Conservation (phyloP, 2,888 invertebrate species). For the Dasysyrphus tricinctus region DNA sequence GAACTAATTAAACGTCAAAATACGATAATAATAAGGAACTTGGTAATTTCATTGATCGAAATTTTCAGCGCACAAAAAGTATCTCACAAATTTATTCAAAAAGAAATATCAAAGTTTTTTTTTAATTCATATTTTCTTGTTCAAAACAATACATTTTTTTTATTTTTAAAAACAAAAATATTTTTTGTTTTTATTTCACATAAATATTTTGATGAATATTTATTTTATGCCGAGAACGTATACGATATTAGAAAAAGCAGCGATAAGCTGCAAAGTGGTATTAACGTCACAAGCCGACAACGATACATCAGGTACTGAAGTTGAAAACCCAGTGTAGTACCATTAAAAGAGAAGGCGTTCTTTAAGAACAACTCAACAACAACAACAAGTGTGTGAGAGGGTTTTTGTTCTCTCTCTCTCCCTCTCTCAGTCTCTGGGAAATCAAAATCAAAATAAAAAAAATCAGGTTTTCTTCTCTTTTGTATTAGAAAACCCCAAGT, state of each 20-base stretch:
- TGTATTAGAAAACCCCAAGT: slow-evolving; percentile 20
- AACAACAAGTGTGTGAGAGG: slow-evolving; percentile 65
- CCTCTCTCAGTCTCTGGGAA: slow-evolving; percentile 13
- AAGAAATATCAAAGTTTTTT: not conserved
- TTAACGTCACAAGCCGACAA: slow-evolving; percentile 66
- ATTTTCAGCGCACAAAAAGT: slow-evolving; percentile 37
- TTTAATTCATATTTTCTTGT: not conserved
- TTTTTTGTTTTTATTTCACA: slow-evolving; percentile 13
- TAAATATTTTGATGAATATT: slow-evolving; percentile 23
- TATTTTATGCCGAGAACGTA: slow-evolving; percentile 49
- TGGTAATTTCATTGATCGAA: slow-evolving; percentile 64
- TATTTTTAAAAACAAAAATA: not conserved
- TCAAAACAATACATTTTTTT: not conserved
- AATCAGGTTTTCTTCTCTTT: slow-evolving; percentile 57
- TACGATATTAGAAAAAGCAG: slow-evolving; percentile 37
- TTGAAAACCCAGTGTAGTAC: slow-evolving; percentile 57
- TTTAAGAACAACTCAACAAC: slow-evolving; percentile 56
- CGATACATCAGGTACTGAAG: slow-evolving; percentile 70
- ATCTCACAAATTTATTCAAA: slow-evolving; percentile 30
- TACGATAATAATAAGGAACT: slow-evolving; percentile 28
- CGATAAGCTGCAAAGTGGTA: slow-evolving; percentile 22
- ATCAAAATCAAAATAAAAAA: not conserved
- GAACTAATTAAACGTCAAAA: slow-evolving; percentile 64
- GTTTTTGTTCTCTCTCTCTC: not conserved
- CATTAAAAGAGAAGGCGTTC: slow-evolving; percentile 72